Evolutionary conservation across 2,113 vertebrate genomes (phyloP).

Genomic region (Elephas maximus): DNA sequence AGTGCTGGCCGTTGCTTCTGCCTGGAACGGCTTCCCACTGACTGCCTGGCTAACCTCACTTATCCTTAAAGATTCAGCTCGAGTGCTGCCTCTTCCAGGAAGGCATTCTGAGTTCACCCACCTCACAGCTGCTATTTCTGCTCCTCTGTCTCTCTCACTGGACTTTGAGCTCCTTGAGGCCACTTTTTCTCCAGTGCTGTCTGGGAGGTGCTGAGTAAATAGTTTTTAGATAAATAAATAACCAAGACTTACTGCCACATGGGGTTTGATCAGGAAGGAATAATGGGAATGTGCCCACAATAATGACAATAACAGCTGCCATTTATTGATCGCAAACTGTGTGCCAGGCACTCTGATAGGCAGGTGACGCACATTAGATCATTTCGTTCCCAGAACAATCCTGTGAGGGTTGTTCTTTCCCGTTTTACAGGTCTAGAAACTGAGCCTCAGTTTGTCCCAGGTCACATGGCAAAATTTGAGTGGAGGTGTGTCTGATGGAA

Average conservation of each 20-base stretch:
- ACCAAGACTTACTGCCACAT: background rate
- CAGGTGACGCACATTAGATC: background rate
- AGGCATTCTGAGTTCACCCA: background rate
- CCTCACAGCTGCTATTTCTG: background rate
- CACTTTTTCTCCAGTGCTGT: background rate
- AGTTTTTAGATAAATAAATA: constrained; percentile 26
- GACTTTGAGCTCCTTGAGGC: background rate
- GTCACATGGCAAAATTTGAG: background rate
- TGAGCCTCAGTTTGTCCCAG: background rate
- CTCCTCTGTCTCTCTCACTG: background rate
- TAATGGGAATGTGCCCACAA: background rate
- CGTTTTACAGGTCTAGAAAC: background rate
- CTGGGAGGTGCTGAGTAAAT: background rate
- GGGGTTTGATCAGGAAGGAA: background rate
- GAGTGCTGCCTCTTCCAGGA: background rate
- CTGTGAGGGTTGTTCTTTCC: background rate
- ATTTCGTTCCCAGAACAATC: background rate
- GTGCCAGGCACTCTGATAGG: background rate
- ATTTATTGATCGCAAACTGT: background rate
- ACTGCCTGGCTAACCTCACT: background rate
- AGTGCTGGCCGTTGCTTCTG: background rate
- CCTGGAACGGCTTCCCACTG: background rate
- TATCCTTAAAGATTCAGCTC: background rate
- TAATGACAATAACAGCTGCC: background rate
- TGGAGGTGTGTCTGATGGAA: background rate